Evolutionary conservation across 2,888 invertebrate genomes (phyloP).

Genomic region (Ectobius pallidus): DNA sequence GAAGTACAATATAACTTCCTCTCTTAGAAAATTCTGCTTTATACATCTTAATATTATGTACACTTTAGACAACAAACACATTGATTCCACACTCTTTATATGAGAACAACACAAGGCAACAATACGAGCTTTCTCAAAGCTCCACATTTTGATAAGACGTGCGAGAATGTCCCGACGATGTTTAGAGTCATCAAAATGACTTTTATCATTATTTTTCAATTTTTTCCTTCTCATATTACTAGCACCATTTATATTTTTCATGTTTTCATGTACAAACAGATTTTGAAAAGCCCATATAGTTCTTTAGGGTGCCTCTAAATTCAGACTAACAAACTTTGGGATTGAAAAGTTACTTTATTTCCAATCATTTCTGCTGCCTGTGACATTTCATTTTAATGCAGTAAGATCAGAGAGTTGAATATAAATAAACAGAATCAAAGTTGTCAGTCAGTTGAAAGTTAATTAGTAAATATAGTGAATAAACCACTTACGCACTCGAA

Average conservation of each 20-base stretch:
- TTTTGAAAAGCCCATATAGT: constrained; percentile 32
- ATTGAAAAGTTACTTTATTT: too few species aligned
- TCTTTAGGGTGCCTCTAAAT: too few species aligned
- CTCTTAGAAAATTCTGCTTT: constrained; percentile 35
- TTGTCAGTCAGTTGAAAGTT: too few species aligned
- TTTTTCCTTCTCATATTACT: constrained; percentile 38
- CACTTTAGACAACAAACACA: constrained; percentile 42
- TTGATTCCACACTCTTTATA: constrained; percentile 40
- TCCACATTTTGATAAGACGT: constrained; percentile 35
- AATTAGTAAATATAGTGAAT: too few species aligned
- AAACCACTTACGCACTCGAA: too few species aligned
- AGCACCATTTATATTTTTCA: constrained; percentile 40
- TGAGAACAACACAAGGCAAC: constrained; percentile 44
- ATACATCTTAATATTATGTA: constrained; percentile 39
- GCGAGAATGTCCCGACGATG: constrained; percentile 31
- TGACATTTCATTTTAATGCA: too few species aligned
- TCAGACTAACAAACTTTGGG: too few species aligned
- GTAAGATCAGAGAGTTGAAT: too few species aligned
- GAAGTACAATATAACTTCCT: constrained; percentile 37
- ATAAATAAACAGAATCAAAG: too few species aligned
- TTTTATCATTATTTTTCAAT: constrained; percentile 32
- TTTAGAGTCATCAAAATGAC: constrained; percentile 39
- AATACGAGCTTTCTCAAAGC: constrained; percentile 41
- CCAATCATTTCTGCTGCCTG: too few species aligned
- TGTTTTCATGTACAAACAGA: constrained; percentile 10